Conservation (phyloP, 2,888 invertebrate species). For the Pollenia angustigena region DNA sequence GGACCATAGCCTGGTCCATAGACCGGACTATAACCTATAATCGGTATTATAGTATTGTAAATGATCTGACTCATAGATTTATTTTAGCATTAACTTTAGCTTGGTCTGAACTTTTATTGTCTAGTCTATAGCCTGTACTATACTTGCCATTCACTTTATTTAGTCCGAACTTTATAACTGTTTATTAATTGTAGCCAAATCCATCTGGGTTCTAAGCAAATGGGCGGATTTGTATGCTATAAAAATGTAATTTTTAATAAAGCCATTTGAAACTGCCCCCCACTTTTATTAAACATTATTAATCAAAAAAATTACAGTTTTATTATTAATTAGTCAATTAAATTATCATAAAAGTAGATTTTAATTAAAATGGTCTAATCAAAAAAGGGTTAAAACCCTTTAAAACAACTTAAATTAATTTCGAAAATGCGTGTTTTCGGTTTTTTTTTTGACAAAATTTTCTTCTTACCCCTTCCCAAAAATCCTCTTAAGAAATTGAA, state of each 20-base stretch:
- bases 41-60: too few relatives aligned
- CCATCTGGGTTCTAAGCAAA: too few relatives aligned
- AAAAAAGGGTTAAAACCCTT: constrained; percentile 29
- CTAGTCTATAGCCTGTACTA: too few relatives aligned
- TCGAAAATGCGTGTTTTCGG: constrained; percentile 59
- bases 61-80: too few relatives aligned
- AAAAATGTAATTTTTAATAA: too few relatives aligned
- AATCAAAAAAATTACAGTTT: constrained; percentile 4
- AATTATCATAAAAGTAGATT: constrained; percentile 49
- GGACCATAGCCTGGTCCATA: too few relatives aligned
- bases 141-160: too few relatives aligned
- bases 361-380: constrained; percentile 25
- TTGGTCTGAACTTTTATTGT: too few relatives aligned
- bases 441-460: constrained; percentile 35
- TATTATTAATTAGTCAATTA: constrained; percentile 51
- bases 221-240: neutral
- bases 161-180: too few relatives aligned
- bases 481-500: constrained; percentile 10
- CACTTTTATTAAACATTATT: neutral
- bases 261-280: neutral
- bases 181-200: too few relatives aligned
- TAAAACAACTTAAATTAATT: constrained; percentile 44
- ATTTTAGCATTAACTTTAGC: too few relatives aligned
- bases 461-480: neutral
- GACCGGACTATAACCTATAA: too few relatives aligned